Conservation (phyloP, 2,888 invertebrate genomes). For the Drosophila trichaetosa region DNA sequence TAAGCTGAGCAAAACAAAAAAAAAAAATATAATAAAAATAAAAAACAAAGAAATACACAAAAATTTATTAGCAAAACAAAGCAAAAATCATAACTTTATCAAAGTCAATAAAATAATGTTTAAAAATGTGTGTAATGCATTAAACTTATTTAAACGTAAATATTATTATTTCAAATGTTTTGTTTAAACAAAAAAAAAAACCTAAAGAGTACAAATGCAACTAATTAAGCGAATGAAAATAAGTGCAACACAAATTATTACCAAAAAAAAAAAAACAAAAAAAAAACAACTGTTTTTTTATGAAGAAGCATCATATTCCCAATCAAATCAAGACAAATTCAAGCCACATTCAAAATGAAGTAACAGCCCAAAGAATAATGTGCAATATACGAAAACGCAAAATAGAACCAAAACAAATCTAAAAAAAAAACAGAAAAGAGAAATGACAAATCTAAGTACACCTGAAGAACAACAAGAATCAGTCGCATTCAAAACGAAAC, state of each 20-base stretch:
- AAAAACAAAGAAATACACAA: slow-evolving; percentile 64
- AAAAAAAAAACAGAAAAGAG: slow-evolving; percentile 16
- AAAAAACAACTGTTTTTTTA: slow-evolving; percentile 24
- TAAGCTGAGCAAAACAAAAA: slow-evolving; percentile 69
- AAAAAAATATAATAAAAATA: slow-evolving; percentile 39
- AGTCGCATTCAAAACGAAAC: slow-evolving; percentile 29
- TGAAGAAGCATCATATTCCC: slow-evolving; percentile 35
- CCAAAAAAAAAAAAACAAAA: slow-evolving; percentile 5
- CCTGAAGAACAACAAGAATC: slow-evolving; percentile 46
- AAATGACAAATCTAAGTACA: slow-evolving; percentile 26
- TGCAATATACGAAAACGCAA: slow-evolving; percentile 25
- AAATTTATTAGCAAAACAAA: slow-evolving; percentile 70
- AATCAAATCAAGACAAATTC: slow-evolving; percentile 26
- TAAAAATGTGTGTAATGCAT: slow-evolving; percentile 75
- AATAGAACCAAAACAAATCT: slow-evolving; percentile 25
- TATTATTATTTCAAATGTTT: slow-evolving; percentile 70
- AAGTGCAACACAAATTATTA: slow-evolving; percentile 47
- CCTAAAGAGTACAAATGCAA: slow-evolving; percentile 35
- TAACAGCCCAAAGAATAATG: slow-evolving; percentile 32
- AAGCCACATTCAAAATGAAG: slow-evolving; percentile 41
- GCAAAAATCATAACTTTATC: slow-evolving; percentile 66
- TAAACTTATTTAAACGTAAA: slow-evolving; percentile 75
- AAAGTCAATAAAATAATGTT: slow-evolving; percentile 81
- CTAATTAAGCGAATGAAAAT: slow-evolving; percentile 54
- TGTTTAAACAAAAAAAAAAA: slow-evolving; percentile 48